Evolutionary conservation across 2,888 invertebrate genomes (phyloP), one percentile per base, ranked within the genome.

Genomic region (Chromoteleia sp.): DNA sequence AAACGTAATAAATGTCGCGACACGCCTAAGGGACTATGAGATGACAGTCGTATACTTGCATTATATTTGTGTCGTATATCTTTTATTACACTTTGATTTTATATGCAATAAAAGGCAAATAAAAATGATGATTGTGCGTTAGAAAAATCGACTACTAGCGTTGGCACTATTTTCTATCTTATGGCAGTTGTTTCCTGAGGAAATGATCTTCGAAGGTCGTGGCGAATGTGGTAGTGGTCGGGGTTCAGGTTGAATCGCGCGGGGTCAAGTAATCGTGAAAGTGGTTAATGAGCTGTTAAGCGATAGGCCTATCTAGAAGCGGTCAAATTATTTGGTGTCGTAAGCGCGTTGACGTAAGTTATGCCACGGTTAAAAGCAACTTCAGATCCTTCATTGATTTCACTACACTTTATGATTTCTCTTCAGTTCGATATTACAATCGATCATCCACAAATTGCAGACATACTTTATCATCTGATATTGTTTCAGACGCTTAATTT

Each of bases 231-330:
- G 36, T 30, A 48, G 63, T 67, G 59, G 67, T 21, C 58, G 50
- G 30, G 56, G 80, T 74, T 80, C 68, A 68, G 48, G 29, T 15
- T 54, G 68, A 52, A 80, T 80, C 54, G 70, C 29, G 43, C 50
- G 67, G 74, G 82, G 82, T 82, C 82, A 80, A 80, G 73, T 63
- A 74, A 78, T 82, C 80, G 84, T 82, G 83, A 56, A 84, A 84
- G 84, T 84, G 84, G 82, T 86, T 87, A 87, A 87, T 87, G 87
- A 85, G 84, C 86, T 87, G 87, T 87, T 87, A 87, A 87, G 83
- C 79, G 86, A 83, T 83, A 82, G 84, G 76, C 78, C 75, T 70
- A 78, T 67, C 75, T 71, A 54, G 65, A 75, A 83, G 63, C 65
- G 77, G 78, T 52, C 67, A 58, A 71, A 71, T 71, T 68, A 75